Base-by-base conservation (phyloP, 2,113 vertebrate species). In the Macquaria ambigua region DNA sequence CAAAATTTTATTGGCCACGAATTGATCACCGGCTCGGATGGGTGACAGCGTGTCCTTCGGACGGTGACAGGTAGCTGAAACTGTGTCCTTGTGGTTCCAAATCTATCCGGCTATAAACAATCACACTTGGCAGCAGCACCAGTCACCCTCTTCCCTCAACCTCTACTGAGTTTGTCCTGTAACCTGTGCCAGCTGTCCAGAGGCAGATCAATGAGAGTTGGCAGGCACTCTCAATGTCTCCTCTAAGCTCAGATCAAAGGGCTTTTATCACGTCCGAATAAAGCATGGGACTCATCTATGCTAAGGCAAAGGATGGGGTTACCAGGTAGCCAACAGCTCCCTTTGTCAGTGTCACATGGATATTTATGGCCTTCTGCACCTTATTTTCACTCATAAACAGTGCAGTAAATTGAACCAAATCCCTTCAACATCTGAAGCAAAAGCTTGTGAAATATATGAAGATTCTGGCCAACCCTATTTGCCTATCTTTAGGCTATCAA, bases 151-250 rank as follows among this genome's bases (percentile, higher is more conserved):
- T 52, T 77, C 63, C 86, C 77, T 79, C 87, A 88, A 82, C 87
- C 85, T 91, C 84, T 8, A 52, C 85, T 41, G 82, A 87, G 81
- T 90, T 91, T 83, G 90, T 92, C 87, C 90, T 87, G 81, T 86
- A 91, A 94, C 92, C 92, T 93, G 87, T 81, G 89, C 90, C 90
- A 91, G 90, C 86, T 81, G 87, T 93, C 91, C 86, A 62, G 82
- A 84, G 87, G 82, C 79, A 87, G 87, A 93, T 94, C 87, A 83
- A 90, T 94, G 85, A 75, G 61, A 84, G 85, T 85, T 93, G 87
- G 92, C 91, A 85, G 71, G 79, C 53, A 15, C 71, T 86, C 74
- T 76, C 72, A 78, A 66, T 90, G 81, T 92, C 87, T 89, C 90
- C 83, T 88, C 83, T 87, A 87, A 89, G 82, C 83, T 85, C 74